Percentiles rank a stretch among this genome's conserved stretches.
Conservation (phyloP, 2,888 invertebrate species). For the Calameuta idolon region DNA sequence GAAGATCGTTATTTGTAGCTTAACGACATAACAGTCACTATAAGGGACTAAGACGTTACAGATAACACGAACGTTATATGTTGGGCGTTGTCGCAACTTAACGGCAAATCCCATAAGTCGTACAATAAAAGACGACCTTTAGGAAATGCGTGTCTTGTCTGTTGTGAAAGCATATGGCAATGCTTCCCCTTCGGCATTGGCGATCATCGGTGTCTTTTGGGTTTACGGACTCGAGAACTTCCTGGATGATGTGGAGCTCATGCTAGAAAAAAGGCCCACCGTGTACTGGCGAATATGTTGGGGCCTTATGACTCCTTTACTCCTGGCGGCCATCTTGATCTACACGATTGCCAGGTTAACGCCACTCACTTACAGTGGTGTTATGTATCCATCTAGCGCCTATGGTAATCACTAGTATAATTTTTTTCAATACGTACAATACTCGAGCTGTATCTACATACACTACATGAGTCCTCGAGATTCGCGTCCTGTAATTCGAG, state of each 20-base stretch:
- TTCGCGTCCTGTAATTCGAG: too few relatives aligned
- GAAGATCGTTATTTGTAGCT: too few relatives aligned
- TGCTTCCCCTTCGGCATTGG: constrained; percentile 37
- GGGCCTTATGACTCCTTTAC: constrained; percentile 78
- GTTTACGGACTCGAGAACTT: constrained; percentile 72
- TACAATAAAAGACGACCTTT: too few relatives aligned
- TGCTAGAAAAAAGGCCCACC: constrained; percentile 78
- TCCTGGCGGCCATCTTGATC: constrained; percentile 77
- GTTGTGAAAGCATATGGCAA: too few relatives aligned
- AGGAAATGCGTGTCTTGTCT: too few relatives aligned
- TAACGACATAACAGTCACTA: too few relatives aligned
- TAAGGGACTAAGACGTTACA: too few relatives aligned
- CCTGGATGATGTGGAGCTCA: constrained; percentile 82
- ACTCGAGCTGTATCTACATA: neutral
- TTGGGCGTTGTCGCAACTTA: too few relatives aligned
- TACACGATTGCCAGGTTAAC: constrained; percentile 76
- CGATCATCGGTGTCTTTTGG: constrained; percentile 61
- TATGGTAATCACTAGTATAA: constrained; percentile 68
- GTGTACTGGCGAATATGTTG: constrained; percentile 86
- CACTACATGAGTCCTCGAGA: neutral
- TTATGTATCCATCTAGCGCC: constrained; percentile 71
- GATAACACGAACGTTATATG: too few relatives aligned
- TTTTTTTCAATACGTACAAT: neutral
- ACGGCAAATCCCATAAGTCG: too few relatives aligned
- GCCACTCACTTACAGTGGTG: constrained; percentile 72